These are phyloP conservation scores for Ondatra zibethicus DNA, from an alignment of 2,113 vertebrate species.

Conservation along the genomic window DNA sequence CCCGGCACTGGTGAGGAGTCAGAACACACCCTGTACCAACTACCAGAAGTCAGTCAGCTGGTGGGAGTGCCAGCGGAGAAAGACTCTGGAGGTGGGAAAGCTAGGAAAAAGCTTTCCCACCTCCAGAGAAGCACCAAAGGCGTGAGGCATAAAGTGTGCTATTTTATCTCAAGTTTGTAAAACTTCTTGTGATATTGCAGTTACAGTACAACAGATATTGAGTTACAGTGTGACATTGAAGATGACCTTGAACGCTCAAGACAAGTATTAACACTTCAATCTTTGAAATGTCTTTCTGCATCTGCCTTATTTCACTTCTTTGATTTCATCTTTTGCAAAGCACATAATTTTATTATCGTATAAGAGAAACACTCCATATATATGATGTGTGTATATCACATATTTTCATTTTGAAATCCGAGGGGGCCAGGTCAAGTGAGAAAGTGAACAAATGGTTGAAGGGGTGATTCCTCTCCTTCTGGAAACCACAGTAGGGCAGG, in stretches of 20 bases:
- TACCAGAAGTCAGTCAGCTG: neutral
- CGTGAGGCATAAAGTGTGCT: neutral
- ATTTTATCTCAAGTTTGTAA: neutral
- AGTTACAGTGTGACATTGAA: neutral
- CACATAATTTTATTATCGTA: neutral
- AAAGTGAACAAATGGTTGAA: neutral
- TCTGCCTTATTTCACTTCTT: neutral
- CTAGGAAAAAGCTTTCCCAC: too few species aligned
- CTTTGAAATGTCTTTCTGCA: neutral
- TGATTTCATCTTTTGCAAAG: neutral
- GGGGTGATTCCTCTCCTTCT: neutral
- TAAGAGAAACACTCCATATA: neutral
- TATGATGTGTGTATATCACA: neutral
- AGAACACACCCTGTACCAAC: neutral
- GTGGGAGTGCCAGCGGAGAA: neutral
- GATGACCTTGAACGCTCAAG: neutral
- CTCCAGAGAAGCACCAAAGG: neutral
- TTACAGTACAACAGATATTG: neutral
- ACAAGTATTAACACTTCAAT: neutral
- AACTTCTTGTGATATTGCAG: neutral
- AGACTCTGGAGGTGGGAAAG: neutral
- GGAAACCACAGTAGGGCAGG: too few species aligned
- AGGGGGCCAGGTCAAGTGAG: neutral
- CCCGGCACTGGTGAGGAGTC: neutral
- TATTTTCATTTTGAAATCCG: neutral